Base-by-base conservation (phyloP, 2,888 invertebrate genomes). In the Timandra comae region DNA sequence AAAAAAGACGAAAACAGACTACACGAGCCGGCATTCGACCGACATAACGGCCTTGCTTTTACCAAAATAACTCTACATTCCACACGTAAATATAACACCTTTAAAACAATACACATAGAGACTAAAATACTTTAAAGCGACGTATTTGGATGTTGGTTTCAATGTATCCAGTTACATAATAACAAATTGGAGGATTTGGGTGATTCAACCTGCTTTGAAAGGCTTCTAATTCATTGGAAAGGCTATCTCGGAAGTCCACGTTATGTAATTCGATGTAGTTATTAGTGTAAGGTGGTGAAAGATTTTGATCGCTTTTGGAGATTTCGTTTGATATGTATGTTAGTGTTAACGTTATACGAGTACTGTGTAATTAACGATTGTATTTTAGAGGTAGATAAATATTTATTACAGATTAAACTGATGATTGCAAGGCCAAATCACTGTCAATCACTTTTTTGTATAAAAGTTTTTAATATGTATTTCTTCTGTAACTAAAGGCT, bases 1-100 rank as follows among this genome's bases (percentile, higher is more conserved):
- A 57, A 65, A 62, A 63, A 64, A 64, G 53, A 56, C 38, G 24
- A 56, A 52, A 53, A 43, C 41, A 50, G 41, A 28, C 38, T 32
- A 35, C 32, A 37, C 40, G 44, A 44, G 35, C 46, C 33, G 35
- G 46, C 38, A 35, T 35, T 30, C 40, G 52, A 37, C 41, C 53
- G 46, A 56, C 56, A 53, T 56, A 57, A 53, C 48, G 46, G 46
- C 49, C 46, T 50, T 52, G 43, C 39, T 33, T 9, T 30, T 12
- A 29, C 36, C 21, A 41, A 38, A 46, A 36, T 38, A 33, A 44
- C 44, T 32, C 6, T 32, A 35, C 26, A 30, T 29, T 23, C n/a
- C n/a, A n/a, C n/a, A n/a, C n/a, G n/a, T n/a, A n/a, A n/a, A n/a
- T 24, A 35, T 27, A 34, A 33, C 34, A 30, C 35, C 30, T 33